phyloP scores from a whole-genome alignment of 2,888 invertebrate species.

The Drosophila putrida region DNA sequence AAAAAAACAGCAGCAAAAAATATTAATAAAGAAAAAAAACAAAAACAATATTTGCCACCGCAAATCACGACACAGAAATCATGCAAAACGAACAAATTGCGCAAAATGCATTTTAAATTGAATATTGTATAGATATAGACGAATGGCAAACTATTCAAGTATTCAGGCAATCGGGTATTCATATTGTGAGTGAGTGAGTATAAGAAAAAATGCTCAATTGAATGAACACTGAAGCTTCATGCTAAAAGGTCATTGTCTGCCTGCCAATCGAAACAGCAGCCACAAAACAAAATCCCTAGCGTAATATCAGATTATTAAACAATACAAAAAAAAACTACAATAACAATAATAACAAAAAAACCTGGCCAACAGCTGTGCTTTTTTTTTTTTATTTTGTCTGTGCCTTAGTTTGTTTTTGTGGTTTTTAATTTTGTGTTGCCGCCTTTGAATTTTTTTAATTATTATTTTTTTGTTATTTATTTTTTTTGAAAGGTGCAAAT shows the following conservation, averaged over 20 bases:
- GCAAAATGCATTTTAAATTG: constrained; percentile 73
- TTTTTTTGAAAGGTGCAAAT: constrained; percentile 62
- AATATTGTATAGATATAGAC: constrained; percentile 49
- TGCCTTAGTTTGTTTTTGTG: constrained; percentile 32
- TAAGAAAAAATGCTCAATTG: constrained; percentile 50
- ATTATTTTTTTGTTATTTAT: constrained; percentile 31
- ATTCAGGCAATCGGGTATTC: constrained; percentile 13
- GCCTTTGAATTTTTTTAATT: constrained; percentile 63
- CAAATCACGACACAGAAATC: constrained; percentile 75
- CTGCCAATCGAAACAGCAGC: constrained; percentile 68
- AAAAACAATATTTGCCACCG: constrained; percentile 71
- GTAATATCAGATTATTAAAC: constrained; percentile 68
- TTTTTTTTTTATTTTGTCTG: constrained; percentile 8
- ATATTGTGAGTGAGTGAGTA: constrained; percentile 21
- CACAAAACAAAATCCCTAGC: constrained; percentile 47
- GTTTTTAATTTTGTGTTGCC: constrained; percentile 43
- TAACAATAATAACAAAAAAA: constrained; percentile 28
- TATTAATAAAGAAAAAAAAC: constrained; percentile 12
- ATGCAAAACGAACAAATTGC: constrained; percentile 75
- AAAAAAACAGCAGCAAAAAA: constrained; percentile 14
- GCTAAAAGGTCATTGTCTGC: constrained; percentile 66
- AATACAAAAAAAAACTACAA: constrained; percentile 39
- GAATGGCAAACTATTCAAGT: constrained; percentile 37
- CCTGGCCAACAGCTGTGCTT: constrained; percentile 60
- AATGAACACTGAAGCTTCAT: constrained; percentile 71